phyloP scores from a whole-genome alignment of 2,888 invertebrate genomes.

The Microchrysa polita region DNA sequence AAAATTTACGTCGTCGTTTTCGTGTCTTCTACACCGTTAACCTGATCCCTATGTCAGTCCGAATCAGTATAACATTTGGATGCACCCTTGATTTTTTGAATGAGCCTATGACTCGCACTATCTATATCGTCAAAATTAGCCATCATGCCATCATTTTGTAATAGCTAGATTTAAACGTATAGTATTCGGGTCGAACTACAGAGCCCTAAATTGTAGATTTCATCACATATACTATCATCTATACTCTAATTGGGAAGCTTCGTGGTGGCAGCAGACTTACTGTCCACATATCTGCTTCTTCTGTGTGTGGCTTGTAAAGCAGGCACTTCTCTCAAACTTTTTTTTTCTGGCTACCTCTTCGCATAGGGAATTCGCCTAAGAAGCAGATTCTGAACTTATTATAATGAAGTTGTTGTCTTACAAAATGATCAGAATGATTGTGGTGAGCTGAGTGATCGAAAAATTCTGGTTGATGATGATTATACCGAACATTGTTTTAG shows the following conservation, averaged over 20 bases:
- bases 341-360: background rate
- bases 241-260: background rate
- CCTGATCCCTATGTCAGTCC: constrained; percentile 15
- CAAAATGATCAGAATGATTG: background rate
- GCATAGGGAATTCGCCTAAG: background rate
- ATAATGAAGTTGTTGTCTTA: constrained; percentile 39
- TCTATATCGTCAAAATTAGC: background rate
- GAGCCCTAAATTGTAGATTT: background rate
- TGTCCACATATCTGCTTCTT: constrained; percentile 34
- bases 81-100: background rate
- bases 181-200: background rate
- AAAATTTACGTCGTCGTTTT: background rate
- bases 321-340: background rate
- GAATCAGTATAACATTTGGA: background rate
- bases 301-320: background rate
- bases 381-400: constrained; percentile 6
- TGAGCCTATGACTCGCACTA: background rate
- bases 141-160: too few relatives aligned
- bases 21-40: constrained; percentile 13
- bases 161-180: background rate
- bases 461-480: constrained; percentile 7
- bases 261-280: constrained; percentile 25
- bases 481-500: constrained; percentile 15
- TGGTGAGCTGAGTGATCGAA: background rate
- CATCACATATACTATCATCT: too few relatives aligned